Evolutionary conservation across 2,113 vertebrate genomes (phyloP), one percentile per base, ranked within the genome.

Genomic region (Diadophis punctatus): DNA sequence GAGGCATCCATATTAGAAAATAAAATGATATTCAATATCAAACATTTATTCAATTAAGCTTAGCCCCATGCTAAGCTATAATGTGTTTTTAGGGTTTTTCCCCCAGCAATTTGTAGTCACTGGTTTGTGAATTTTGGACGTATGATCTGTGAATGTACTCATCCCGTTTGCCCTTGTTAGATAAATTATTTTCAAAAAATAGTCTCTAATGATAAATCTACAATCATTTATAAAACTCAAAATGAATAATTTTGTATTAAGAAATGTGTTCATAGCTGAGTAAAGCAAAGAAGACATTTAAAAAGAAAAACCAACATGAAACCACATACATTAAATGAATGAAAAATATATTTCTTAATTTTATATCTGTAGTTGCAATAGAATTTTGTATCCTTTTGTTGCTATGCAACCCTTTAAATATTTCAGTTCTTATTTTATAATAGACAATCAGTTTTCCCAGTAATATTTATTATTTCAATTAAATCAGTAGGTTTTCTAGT

Each of bases 341-440:
- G 95, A 84, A 90, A n/a, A 93, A n/a, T 91, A 93, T 94, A 25
- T 96, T 97, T 97, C 94, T 91, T 63, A 90, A 95, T 94, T 90
- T 96, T 74, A 90, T 87, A 91, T 94, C 95, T 93, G 92, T 96
- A 97, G 96, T 96, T 97, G 94, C 96, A 96, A 95, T 95, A 96
- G 96, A 96, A 97, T 95, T 97, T 95, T 97, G 9, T 97, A 96
- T 97, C 97, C 97, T 97, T 98, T 98, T 98, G 98, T 98, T 98
- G 98, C 98, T 98, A 97, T 99, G 98, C 98, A 99, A 98, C 97
- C 97, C 95, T 97, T 97, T 96, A 96, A 97, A 95, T 53, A 94
- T 93, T 96, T 97, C 96, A 96, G 93, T 95, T 94, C 92, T 96
- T 27, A 30, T 95, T 97, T 96, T 97, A 90, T 96, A 92, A 91